phyloP scores from a whole-genome alignment of 2,888 invertebrate species.

The Deroplatys truncata region DNA sequence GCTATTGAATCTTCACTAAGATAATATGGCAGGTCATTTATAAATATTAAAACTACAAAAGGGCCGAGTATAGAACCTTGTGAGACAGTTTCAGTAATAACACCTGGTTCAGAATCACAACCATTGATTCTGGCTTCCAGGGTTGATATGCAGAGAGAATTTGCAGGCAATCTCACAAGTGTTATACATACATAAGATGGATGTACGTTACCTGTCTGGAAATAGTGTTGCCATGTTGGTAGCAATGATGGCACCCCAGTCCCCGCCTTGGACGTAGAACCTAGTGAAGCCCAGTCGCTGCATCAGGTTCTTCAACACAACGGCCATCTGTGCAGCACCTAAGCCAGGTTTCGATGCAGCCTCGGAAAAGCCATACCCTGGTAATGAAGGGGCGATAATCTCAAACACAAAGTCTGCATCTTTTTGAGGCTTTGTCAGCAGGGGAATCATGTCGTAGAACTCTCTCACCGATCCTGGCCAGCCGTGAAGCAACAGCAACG shows the following conservation, averaged over 20 bases:
- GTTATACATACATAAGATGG: too few relatives aligned
- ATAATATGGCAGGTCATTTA: too few relatives aligned
- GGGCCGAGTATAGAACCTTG: too few relatives aligned
- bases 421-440: conserved; percentile 52
- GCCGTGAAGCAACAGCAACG: conserved; percentile 72
- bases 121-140: too few relatives aligned
- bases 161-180: too few relatives aligned
- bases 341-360: conserved; percentile 35
- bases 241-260: conserved; percentile 72
- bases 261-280: conserved; percentile 73
- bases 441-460: conserved; percentile 70
- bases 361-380: conserved; percentile 68
- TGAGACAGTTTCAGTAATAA: too few relatives aligned
- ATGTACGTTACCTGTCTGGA: conserved; percentile 47
- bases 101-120: too few relatives aligned
- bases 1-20: too few relatives aligned
- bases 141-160: too few relatives aligned
- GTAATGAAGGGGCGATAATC: conserved; percentile 62
- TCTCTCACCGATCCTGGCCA: conserved; percentile 84
- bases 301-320: conserved; percentile 65
- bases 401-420: conserved; percentile 62
- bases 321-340: conserved; percentile 47
- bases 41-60: too few relatives aligned
- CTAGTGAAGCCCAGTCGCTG: conserved; percentile 59
- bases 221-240: conserved; percentile 59